These are phyloP conservation scores for Strigamia maritima DNA, from an alignment of 2,888 invertebrate species.

Conservation along the genomic window DNA sequence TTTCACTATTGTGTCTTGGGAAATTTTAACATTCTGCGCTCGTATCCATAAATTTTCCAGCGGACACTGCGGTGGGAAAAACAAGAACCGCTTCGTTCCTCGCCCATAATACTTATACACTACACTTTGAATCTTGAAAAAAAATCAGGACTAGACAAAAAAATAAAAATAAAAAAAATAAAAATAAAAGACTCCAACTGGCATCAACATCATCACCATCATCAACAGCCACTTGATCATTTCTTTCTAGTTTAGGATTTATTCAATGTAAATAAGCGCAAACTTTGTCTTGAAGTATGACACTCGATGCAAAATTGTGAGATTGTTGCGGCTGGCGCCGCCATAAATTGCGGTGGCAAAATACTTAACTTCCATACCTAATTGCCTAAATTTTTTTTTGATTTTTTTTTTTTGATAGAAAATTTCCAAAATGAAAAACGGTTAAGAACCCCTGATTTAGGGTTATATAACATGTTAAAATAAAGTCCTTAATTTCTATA, in stretches of 20 bases:
- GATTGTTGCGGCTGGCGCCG: no score
- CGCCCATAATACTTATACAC: neutral
- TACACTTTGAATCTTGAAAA: neutral
- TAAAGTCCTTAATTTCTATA: no score
- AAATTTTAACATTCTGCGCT: neutral
- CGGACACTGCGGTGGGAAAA: conserved; percentile 16
- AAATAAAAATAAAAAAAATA: neutral
- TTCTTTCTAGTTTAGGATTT: neutral
- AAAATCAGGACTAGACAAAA: neutral
- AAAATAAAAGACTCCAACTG: neutral
- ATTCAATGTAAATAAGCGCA: no score
- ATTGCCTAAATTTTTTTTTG: no score
- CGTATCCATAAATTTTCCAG: conserved; percentile 1
- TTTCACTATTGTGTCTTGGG: neutral
- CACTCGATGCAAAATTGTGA: no score
- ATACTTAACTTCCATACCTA: no score
- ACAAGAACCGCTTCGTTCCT: conserved; percentile 13
- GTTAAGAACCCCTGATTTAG: no score
- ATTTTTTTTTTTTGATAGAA: no score
- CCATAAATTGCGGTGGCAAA: no score
- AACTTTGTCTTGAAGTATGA: no score
- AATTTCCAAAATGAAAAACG: no score
- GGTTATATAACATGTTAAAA: no score
- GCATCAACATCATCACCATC: neutral
- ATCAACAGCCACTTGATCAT: neutral